These are phyloP conservation scores for Schizaphis graminum DNA, from an alignment of 2,888 invertebrate species.

Conservation along the genomic window DNA sequence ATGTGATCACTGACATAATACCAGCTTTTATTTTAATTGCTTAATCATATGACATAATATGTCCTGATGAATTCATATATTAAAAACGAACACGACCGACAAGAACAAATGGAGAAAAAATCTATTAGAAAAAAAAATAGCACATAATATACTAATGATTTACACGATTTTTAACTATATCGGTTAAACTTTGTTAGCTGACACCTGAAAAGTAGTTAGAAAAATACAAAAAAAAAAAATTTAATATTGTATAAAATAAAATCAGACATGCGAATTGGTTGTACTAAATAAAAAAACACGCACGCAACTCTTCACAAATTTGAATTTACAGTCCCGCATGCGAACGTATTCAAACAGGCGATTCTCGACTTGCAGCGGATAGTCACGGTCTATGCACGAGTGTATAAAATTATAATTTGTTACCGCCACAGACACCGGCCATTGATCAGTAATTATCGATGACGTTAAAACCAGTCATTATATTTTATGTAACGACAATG, in stretches of 20 bases:
- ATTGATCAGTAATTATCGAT: not conserved
- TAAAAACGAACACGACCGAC: not conserved
- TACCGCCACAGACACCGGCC: not conserved
- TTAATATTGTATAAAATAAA: not conserved
- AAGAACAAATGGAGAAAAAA: not conserved
- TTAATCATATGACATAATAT: not conserved
- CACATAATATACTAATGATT: not conserved
- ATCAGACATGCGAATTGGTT: not conserved
- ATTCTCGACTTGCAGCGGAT: not conserved
- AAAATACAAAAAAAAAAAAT: not conserved
- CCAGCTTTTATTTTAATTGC: not conserved
- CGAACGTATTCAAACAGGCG: not conserved
- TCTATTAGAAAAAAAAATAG: not conserved
- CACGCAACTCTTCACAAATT: not conserved
- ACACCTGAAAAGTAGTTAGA: not conserved
- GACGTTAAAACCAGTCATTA: not conserved
- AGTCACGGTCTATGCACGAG: not conserved
- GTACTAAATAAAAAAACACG: not conserved
- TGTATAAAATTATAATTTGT: not conserved
- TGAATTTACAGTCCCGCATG: not conserved
- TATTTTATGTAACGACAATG: not conserved
- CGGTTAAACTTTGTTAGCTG: not conserved
- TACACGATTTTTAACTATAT: not conserved
- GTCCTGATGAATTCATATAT: not conserved
- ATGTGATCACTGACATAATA: not conserved